phyloP scores from a whole-genome alignment of 2,113 vertebrate genomes.

The Diphyllodes magnificus region DNA sequence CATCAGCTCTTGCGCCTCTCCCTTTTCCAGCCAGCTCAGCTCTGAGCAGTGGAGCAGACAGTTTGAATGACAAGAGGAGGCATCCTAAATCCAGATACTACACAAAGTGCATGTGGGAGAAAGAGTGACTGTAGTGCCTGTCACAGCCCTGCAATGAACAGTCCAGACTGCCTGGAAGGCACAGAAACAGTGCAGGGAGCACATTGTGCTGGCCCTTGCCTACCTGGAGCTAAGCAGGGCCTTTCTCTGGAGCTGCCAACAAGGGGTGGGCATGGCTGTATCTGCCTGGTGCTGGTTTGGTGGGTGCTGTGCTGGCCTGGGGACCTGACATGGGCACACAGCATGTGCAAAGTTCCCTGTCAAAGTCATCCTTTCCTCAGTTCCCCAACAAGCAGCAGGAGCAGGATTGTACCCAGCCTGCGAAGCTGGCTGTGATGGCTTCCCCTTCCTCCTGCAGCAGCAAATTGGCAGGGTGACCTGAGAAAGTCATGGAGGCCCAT shows the following conservation, averaged over 20 bases:
- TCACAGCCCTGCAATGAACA: neutral
- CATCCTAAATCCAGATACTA: neutral
- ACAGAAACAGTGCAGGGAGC: neutral
- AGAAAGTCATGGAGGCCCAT: neutral
- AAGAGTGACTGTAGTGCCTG: neutral
- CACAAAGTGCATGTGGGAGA: neutral
- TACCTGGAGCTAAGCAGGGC: neutral
- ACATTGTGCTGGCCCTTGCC: neutral
- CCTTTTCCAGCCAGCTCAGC: neutral
- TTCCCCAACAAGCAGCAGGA: neutral
- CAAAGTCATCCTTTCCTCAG: neutral
- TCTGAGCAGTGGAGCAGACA: neutral
- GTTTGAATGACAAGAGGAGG: neutral
- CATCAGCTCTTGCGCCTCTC: neutral
- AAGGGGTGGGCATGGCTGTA: fast-evolving
- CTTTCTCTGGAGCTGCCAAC: neutral
- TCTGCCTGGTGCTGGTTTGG: neutral
- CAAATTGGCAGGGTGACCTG: neutral
- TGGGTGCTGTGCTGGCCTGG: neutral
- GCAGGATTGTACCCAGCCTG: neutral
- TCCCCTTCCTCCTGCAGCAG: neutral
- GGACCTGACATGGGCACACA: neutral
- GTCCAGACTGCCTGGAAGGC: neutral
- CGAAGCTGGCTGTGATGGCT: neutral
- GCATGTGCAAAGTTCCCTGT: neutral